Conservation (phyloP, 1,140 invertebrate species). For the Euwallacea fornicatus region DNA sequence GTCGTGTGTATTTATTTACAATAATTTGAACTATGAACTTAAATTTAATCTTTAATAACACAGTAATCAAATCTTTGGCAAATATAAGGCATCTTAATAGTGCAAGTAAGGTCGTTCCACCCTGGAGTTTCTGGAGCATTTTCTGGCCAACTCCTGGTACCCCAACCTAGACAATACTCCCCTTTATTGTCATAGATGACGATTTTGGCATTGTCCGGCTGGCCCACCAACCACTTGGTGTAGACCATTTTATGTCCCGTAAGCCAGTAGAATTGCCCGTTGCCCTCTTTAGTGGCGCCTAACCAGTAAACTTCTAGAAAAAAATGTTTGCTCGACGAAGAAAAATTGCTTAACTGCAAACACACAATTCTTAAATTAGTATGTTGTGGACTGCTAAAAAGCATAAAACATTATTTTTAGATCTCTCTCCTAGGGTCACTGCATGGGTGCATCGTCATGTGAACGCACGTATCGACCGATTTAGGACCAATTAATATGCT, state of each 20-base stretch:
- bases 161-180: slow-evolving; percentile 29
- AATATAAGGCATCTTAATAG: slow-evolving; percentile 7
- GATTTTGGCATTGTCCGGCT: slow-evolving; percentile 20
- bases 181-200: slow-evolving; percentile 10
- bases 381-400: too few relatives aligned
- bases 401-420: too few relatives aligned
- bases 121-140: slow-evolving; percentile 4
- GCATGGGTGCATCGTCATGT: too few relatives aligned
- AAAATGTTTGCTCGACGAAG: too few relatives aligned
- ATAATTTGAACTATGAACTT: background rate
- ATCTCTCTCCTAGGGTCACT: too few relatives aligned
- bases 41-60: background rate
- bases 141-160: background rate
- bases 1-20: background rate
- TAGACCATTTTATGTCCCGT: slow-evolving; percentile 25
- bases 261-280: slow-evolving; percentile 27
- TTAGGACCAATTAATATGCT: background rate
- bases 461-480: too few relatives aligned
- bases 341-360: too few relatives aligned
- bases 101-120: slow-evolving; percentile 31
- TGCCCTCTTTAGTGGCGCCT: slow-evolving; percentile 16
- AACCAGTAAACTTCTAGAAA: slow-evolving; percentile 4
- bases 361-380: too few relatives aligned
- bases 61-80: slow-evolving; percentile 17
- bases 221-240: slow-evolving; percentile 10